Percentiles rank a stretch among this genome's conserved stretches.
Conservation (phyloP, 2,113 vertebrate species). For the Lathamus discolor region DNA sequence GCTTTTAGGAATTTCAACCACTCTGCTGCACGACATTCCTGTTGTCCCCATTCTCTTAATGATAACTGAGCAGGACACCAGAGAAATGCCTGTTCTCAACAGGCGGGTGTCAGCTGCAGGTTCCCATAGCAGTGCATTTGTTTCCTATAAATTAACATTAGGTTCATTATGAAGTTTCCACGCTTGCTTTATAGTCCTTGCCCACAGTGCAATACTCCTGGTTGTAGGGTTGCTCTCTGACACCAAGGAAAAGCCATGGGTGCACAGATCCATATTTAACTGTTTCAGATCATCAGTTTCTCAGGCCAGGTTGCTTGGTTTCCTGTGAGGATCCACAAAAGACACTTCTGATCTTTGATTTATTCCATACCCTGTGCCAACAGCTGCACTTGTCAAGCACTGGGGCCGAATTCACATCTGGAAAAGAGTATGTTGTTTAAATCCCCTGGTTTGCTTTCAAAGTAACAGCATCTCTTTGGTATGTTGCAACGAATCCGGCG, state of each 20-base stretch:
- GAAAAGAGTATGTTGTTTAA: background rate
- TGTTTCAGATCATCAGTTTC: background rate
- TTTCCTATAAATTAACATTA: background rate
- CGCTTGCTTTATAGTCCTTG: accelerated
- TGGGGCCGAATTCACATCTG: background rate
- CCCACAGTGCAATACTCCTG: accelerated
- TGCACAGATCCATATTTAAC: accelerated
- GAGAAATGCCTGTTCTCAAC: accelerated
- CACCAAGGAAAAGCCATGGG: background rate
- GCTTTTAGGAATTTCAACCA: background rate
- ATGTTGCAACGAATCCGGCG: background rate
- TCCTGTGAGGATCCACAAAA: background rate
- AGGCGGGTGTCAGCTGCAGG: accelerated
- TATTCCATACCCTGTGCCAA: background rate
- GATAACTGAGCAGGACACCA: background rate
- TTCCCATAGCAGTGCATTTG: accelerated
- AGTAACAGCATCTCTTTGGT: background rate
- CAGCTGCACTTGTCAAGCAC: background rate
- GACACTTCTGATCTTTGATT: background rate
- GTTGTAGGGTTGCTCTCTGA: background rate
- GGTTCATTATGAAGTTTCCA: accelerated
- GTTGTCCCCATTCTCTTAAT: background rate
- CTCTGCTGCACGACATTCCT: background rate
- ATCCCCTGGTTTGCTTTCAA: background rate
- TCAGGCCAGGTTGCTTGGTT: background rate